Evolutionary conservation across 2,797 vertebrate species (phyloP), one percentile per base, ranked within the genome.

Genomic region (Melanotaenia trifasciata): DNA sequence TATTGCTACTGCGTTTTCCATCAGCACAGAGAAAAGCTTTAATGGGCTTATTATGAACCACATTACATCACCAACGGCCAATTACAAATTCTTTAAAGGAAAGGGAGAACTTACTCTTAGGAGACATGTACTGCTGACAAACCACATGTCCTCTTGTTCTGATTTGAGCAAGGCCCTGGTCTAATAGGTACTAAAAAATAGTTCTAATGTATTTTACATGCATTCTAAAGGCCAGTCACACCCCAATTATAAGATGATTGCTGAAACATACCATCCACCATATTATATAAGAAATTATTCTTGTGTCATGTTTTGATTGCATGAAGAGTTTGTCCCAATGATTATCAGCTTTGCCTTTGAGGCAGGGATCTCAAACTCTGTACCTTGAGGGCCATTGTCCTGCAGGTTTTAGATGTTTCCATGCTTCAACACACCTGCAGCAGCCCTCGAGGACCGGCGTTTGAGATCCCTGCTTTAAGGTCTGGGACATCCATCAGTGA

Each of bases 11-110:
- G 93, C 91, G 82, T 93, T 94, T 92, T 93, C 93, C 93, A 95
- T 95, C 94, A 94, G 93, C 90, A 92, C 92, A 94, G 91, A 94
- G 92, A 91, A 91, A 93, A 86, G 89, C 91, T 94, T 94, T 95
- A 94, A 94, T 94, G 91, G 92, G 93, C 92, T 95, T 95, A 94
- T 95, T 94, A 95, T 94, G 91, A 94, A 92, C 78, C 78, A 81
- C 93, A 94, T 95, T 95, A 95, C 94, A 95, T 95, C 94, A 95
- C 90, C 92, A 90, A 91, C 87, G 83, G 87, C 93, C 92, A 93
- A 95, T 94, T 94, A 92, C 87, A 89, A 87, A 91, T 92, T 90
- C 89, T 87, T 92, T 88, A 82, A 80, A 64, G 88, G 76, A 82
- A 87, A 81, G 35, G 76, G 71, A 85, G 76, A 84, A 79, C 79